Evolutionary conservation across 2,888 invertebrate genomes (phyloP), one percentile per base, ranked within the genome.

Genomic region (Trichogramma dendrolimi): DNA sequence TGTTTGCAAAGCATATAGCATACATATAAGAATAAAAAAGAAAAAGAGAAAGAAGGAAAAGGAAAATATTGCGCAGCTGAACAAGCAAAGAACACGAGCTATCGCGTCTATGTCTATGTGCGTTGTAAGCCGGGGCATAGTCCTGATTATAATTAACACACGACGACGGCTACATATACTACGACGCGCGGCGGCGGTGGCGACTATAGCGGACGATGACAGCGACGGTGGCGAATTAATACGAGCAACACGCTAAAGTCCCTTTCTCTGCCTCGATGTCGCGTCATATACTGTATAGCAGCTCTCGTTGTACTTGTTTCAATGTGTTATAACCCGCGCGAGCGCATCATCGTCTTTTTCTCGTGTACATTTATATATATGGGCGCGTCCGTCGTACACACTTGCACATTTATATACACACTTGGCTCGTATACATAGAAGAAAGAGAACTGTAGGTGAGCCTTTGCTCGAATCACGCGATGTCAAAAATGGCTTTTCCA

Each of bases 61-160:
- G 7, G 10, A 11, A 48, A 60, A 60, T 53, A n/a, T 40, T 46
- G 47, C 47, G 49, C 8, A 6, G 27, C 4, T 42, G n/a, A 47
- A 44, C 55, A 52, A 46, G 47, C 8, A 42, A 60, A 46, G 27
- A 27, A 55, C 50, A 41, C 49, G 51, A 14, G 68, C 67, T 64
- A 64, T 64, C 70, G 69, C 27, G 27, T 27, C 27, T 27, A 27
- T 2, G 27, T 27, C 27, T 27, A 27, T 27, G 27, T 27, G 27
- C 27, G 27, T 27, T 27, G 27, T 27, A 27, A 27, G 27, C 27
- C 27, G 2, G 2, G 27, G 27, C 27, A 27, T 27, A 27, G 27
- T 27, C 27, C 68, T 73, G 73, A 76, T 77, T 75, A 74, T 73
- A 75, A 77, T 77, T 77, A 77, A 75, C 75, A 73, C 56, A 8